Evolutionary conservation across 2,113 vertebrate species (phyloP).

Genomic region (Aphelocoma coerulescens): DNA sequence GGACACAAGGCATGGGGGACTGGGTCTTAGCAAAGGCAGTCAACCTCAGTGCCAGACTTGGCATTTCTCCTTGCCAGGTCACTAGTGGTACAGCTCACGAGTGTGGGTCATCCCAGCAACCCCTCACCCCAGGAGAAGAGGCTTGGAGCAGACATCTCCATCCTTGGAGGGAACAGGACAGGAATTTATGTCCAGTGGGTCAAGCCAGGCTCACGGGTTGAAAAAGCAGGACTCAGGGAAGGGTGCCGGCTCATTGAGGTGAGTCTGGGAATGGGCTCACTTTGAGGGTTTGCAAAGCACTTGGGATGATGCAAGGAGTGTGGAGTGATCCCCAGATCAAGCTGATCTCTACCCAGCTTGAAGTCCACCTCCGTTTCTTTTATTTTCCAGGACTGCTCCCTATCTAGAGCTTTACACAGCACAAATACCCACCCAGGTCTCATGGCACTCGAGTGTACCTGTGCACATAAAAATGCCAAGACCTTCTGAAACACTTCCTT

Average conservation of each 20-base stretch:
- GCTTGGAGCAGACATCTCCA: constrained; percentile 74
- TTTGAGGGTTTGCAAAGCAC: not conserved
- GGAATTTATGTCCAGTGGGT: constrained; percentile 85
- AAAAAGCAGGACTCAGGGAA: constrained; percentile 77
- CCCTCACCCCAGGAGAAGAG: constrained; percentile 58
- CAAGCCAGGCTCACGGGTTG: constrained; percentile 76
- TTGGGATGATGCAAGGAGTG: not conserved
- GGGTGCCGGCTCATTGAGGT: constrained; percentile 85
- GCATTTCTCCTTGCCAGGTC: constrained; percentile 59
- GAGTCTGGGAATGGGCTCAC: not conserved
- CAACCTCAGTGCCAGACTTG: not conserved
- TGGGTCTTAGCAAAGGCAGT: not conserved
- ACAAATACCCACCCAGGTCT: not conserved
- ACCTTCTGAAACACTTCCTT: not conserved
- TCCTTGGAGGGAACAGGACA: constrained; percentile 81
- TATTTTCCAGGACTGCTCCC: not conserved
- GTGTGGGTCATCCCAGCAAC: constrained; percentile 37
- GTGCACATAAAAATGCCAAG: not conserved
- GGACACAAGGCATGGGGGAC: not conserved
- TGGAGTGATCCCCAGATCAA: not conserved
- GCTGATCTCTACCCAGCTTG: not conserved
- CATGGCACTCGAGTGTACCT: not conserved
- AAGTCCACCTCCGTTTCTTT: not conserved
- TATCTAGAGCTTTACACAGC: not conserved
- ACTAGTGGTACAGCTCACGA: constrained; percentile 66